Base-by-base conservation (phyloP, 2,797 vertebrate genomes). In the Sebastes oblongus region DNA sequence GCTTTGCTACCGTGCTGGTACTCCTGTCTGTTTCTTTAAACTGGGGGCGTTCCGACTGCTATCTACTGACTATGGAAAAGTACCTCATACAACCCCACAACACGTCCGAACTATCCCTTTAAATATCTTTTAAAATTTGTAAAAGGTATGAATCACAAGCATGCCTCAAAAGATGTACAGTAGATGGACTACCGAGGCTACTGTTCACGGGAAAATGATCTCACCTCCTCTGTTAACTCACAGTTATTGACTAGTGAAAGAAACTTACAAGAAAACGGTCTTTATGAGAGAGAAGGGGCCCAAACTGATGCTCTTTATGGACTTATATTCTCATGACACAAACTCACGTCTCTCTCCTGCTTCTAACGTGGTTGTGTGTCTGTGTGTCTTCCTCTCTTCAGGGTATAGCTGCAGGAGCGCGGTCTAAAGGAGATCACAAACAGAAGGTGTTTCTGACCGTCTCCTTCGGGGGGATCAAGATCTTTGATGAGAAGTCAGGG, bases 401-500 rank as follows among this genome's bases (percentile, higher is more conserved):
- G 98, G 98, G 98, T 84, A 93, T 99, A 82, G 98, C 97, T 87
- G 98, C 98, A 85, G 96, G 96, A 1, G 97, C 97, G 16, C 97
- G 98, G 82, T 99, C 98, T 24, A 99, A 99, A 96, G 98, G 98
- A 90, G 98, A 99, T 86, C 98, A 99, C 95, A 99, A 99, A 91
- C 98, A 97, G 95, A 99, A 98, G 93, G 96, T 99, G 95, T 99
- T 99, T 94, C 95, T 99, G 90, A 99, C 98, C 3, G 95, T 99
- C 90, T 99, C 98, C 94, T 99, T 99, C 77, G 97, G 98, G 91
- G 98, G 98, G 91, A 99, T 99, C 97, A 99, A 99, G 95, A 99
- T 99, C 96, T 99, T 98, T 80, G 98, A 99, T 93, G 98, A 99
- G 93, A 99, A 99, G 96, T 97, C 97, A 75, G 98, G 98, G 96